Conservation (phyloP, 2,797 vertebrate genomes). For the Bovichtus variegatus region DNA sequence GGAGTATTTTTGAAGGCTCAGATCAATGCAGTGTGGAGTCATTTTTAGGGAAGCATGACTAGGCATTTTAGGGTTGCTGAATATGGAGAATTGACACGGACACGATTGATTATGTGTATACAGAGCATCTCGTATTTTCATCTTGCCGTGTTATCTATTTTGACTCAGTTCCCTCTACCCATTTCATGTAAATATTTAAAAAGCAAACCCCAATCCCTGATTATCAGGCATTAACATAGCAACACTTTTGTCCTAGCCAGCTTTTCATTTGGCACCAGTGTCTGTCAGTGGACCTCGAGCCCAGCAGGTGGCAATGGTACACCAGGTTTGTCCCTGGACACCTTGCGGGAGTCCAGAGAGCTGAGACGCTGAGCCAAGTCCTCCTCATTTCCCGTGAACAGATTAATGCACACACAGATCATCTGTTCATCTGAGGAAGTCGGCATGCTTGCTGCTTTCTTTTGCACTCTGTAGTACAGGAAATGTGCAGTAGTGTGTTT, state of each 20-base stretch:
- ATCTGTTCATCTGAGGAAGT: constrained; percentile 38
- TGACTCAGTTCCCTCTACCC: background rate
- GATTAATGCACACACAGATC: constrained; percentile 38
- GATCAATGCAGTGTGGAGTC: constrained; percentile 51
- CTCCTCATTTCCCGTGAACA: constrained; percentile 41
- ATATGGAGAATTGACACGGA: constrained; percentile 34
- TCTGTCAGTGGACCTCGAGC: constrained; percentile 45
- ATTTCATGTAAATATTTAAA: background rate
- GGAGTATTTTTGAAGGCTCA: constrained; percentile 33
- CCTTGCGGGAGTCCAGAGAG: constrained; percentile 44
- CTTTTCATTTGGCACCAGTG: constrained; percentile 32
- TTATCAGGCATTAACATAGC: constrained; percentile 20
- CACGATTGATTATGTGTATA: constrained; percentile 28
- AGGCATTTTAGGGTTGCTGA: constrained; percentile 50
- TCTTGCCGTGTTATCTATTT: constrained; percentile 14
- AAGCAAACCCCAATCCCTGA: background rate
- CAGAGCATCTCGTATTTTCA: constrained; percentile 12
- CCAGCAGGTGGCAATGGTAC: constrained; percentile 72
- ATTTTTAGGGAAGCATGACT: constrained; percentile 55
- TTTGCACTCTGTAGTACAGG: background rate
- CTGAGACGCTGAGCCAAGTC: constrained; percentile 32
- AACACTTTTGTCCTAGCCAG: constrained; percentile 1
- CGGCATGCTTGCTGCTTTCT: constrained; percentile 12
- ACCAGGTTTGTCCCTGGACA: constrained; percentile 62
- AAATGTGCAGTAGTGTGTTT: constrained; percentile 18